Evolutionary conservation across 2,797 vertebrate species (phyloP).

Genomic region (Masticophis lateralis): DNA sequence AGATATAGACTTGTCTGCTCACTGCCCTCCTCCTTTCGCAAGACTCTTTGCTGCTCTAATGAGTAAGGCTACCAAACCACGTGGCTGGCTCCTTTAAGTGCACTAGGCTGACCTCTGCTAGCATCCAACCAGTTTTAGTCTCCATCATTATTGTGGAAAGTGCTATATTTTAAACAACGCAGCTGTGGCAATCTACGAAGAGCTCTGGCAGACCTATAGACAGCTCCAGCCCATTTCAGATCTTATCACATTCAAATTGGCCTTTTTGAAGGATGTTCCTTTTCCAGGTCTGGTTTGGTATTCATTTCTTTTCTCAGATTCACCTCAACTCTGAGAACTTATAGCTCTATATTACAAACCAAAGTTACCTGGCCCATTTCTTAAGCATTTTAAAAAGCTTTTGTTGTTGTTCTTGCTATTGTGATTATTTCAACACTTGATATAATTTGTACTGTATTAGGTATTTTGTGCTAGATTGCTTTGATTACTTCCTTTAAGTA

Average conservation of each 20-base stretch:
- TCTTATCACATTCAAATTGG: constrained; percentile 30
- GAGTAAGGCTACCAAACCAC: constrained; percentile 35
- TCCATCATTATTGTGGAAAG: constrained; percentile 39
- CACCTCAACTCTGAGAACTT: constrained; percentile 10
- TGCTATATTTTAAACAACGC: constrained; percentile 45
- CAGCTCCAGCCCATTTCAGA: constrained; percentile 49
- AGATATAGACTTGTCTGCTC: not conserved
- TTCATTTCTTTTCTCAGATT: constrained; percentile 5
- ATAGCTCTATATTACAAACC: not conserved
- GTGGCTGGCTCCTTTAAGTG: constrained; percentile 43
- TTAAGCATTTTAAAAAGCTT: not conserved
- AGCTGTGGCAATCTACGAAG: constrained; percentile 46
- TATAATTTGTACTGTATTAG: not conserved
- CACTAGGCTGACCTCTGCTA: constrained; percentile 45
- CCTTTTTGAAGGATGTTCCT: constrained; percentile 23
- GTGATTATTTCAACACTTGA: not conserved
- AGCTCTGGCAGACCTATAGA: constrained; percentile 42
- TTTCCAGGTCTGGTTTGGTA: not conserved
- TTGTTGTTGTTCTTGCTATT: not conserved
- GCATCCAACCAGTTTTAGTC: constrained; percentile 33
- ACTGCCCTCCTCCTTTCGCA: constrained; percentile 28
- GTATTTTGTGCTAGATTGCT: not conserved
- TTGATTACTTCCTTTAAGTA: not conserved
- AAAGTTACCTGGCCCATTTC: constrained; percentile 21
- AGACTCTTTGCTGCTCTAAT: constrained; percentile 37